A percentile compares a stretch with the other conserved stretches of the same genome.
These are phyloP conservation scores for Cecropterus lyciades DNA, from an alignment of 1,140 invertebrate species.

Conservation along the genomic window DNA sequence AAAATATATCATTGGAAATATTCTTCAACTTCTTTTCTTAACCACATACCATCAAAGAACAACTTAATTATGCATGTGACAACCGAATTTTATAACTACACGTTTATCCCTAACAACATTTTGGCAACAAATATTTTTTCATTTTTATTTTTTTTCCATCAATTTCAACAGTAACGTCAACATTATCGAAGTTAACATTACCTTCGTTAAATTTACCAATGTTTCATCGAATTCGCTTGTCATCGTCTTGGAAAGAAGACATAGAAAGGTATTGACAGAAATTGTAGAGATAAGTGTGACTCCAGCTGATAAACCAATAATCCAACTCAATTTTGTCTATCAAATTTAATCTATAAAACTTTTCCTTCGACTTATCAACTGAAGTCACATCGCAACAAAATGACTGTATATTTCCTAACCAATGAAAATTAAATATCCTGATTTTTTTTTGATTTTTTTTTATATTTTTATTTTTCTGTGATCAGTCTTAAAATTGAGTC, in stretches of 20 bases:
- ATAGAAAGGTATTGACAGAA: conserved; percentile 70
- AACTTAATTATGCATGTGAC: conserved; percentile 83
- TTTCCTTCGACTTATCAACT: conserved; percentile 48
- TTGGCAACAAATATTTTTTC: conserved; percentile 83
- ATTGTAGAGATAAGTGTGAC: conserved; percentile 43
- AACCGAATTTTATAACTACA: conserved; percentile 82
- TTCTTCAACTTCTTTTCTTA: conserved; percentile 81
- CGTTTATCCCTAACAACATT: conserved; percentile 82
- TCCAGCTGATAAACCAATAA: conserved; percentile 46
- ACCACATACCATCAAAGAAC: conserved; percentile 80
- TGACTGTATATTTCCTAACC: conserved; percentile 46
- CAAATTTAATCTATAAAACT: conserved; percentile 52
- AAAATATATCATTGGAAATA: conserved; percentile 84
- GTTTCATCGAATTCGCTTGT: conserved; percentile 59
- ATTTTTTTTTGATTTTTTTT: conserved; percentile 58
- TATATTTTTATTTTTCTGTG: conserved; percentile 68
- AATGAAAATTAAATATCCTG: conserved; percentile 68
- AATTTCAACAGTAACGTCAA: conserved; percentile 77
- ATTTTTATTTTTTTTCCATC: conserved; percentile 63
- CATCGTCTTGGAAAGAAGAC: conserved; percentile 74
- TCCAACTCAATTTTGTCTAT: conserved; percentile 62
- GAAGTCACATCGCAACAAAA: conserved; percentile 47
- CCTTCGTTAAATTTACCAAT: conserved; percentile 55
- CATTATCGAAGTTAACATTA: conserved; percentile 72
- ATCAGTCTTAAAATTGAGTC: conserved; percentile 84